A percentile compares a stretch with the other conserved stretches of the same genome.
Evolutionary conservation across 2,797 vertebrate species (phyloP).

Genomic region (Tenualosa thibaudeaui): DNA sequence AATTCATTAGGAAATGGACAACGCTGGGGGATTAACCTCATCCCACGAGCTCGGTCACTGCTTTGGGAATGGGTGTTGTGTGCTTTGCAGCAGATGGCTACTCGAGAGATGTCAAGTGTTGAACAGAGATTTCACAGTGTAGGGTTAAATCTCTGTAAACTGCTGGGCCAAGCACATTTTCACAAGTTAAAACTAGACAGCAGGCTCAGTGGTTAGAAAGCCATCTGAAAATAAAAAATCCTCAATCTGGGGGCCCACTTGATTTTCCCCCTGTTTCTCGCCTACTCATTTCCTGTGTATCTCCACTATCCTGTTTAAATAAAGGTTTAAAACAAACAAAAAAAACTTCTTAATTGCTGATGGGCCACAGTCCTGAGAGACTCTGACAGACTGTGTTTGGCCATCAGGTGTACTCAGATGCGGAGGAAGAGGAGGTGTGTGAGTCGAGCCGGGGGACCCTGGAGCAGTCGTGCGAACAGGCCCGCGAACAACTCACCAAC

Average conservation of each 20-base stretch:
- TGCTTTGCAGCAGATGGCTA: neutral
- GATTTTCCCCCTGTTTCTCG: too few species aligned
- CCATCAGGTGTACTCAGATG: slow-evolving; percentile 79
- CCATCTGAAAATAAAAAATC: neutral
- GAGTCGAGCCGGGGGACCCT: slow-evolving; percentile 84
- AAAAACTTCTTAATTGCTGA: neutral
- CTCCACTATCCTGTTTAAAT: too few species aligned
- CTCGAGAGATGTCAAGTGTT: neutral
- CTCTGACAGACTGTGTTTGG: neutral
- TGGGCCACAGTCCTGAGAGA: neutral
- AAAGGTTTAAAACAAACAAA: too few species aligned
- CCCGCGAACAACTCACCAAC: slow-evolving; percentile 90
- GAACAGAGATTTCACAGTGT: neutral
- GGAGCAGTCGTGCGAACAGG: slow-evolving; percentile 91
- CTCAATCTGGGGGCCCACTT: neutral
- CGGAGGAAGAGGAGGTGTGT: slow-evolving; percentile 78
- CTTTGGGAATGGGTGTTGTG: neutral
- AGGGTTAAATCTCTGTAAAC: neutral
- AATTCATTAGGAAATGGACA: neutral
- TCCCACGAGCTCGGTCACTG: neutral
- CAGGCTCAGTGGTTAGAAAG: neutral
- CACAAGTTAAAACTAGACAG: neutral
- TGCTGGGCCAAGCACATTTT: neutral
- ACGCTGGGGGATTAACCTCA: neutral
- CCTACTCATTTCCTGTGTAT: too few species aligned